Evolutionary conservation across 2,888 invertebrate genomes (phyloP).

Genomic region (Thereva unica): DNA sequence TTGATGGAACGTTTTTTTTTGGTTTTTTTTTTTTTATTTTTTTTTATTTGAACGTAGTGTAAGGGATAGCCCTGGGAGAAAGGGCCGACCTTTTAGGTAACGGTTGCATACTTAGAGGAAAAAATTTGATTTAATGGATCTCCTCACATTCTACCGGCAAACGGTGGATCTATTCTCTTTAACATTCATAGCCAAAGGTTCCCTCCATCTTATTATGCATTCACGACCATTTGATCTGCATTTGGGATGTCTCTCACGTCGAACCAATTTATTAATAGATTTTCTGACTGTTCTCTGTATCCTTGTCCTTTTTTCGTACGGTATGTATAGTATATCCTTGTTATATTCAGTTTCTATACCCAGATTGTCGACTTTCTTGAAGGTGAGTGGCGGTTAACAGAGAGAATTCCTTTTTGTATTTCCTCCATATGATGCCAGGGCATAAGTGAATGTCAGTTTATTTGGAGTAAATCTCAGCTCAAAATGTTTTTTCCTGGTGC

Average conservation of each 20-base stretch:
- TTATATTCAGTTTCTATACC: too few relatives aligned
- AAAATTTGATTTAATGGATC: conserved; percentile 34
- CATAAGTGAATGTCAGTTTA: conserved; percentile 22
- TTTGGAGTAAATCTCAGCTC: conserved; percentile 7
- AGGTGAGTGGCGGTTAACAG: conserved; percentile 21
- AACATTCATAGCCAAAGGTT: conserved; percentile 27
- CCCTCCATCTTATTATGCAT: conserved; percentile 30
- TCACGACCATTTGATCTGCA: conserved; percentile 36
- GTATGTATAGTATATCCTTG: conserved; percentile 9
- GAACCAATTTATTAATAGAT: conserved; percentile 36
- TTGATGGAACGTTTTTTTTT: too few relatives aligned
- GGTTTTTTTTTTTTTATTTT: too few relatives aligned
- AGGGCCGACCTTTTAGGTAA: conserved; percentile 5
- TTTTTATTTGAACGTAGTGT: too few relatives aligned
- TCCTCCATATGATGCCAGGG: neutral
- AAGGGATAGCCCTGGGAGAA: neutral
- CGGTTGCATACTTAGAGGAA: conserved; percentile 31
- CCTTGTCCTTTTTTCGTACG: neutral
- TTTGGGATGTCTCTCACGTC: conserved; percentile 36
- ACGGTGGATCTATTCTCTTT: conserved; percentile 13
- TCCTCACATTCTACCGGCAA: conserved; percentile 18
- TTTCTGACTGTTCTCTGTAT: conserved; percentile 10
- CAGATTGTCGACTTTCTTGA: too few relatives aligned
- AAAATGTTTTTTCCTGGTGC: neutral
- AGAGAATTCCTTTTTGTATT: conserved; percentile 14